phyloP scores from a whole-genome alignment of 2,113 vertebrate genomes.

The Percopsis transmontana region DNA sequence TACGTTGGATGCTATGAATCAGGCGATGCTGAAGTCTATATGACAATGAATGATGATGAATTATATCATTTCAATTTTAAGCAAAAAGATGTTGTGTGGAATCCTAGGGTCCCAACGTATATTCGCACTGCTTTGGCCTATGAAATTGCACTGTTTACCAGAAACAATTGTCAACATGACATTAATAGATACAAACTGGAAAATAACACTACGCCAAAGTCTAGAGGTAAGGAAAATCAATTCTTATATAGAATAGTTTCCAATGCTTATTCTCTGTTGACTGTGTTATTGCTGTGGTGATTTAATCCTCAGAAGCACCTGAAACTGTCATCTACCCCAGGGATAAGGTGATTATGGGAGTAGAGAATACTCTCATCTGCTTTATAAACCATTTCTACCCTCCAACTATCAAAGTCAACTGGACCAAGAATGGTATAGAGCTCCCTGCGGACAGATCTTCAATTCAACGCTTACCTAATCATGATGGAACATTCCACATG shows the following conservation, averaged over 20 bases:
- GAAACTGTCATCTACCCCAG: constrained; percentile 31
- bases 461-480: constrained; percentile 8
- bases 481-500: constrained; percentile 22
- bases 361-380: constrained; percentile 49
- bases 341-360: constrained; percentile 16
- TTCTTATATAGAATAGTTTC: neutral
- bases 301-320: constrained; percentile 27
- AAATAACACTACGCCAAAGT: neutral
- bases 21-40: neutral
- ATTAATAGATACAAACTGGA: neutral
- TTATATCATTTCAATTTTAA: constrained; percentile 18
- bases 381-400: constrained; percentile 38
- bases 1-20: constrained; percentile 17
- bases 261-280: neutral
- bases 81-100: constrained; percentile 1
- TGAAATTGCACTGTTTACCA: neutral
- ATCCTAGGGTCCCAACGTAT: neutral
- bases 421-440: constrained; percentile 40
- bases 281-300: neutral
- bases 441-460: constrained; percentile 11
- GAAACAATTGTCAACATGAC: neutral
- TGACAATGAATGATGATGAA: constrained; percentile 26
- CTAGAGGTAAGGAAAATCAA: constrained; percentile 11
- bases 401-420: constrained; percentile 25
- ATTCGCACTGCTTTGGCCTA: neutral